phyloP scores from a whole-genome alignment of 2,797 vertebrate species.

The Prunella strophiata region DNA sequence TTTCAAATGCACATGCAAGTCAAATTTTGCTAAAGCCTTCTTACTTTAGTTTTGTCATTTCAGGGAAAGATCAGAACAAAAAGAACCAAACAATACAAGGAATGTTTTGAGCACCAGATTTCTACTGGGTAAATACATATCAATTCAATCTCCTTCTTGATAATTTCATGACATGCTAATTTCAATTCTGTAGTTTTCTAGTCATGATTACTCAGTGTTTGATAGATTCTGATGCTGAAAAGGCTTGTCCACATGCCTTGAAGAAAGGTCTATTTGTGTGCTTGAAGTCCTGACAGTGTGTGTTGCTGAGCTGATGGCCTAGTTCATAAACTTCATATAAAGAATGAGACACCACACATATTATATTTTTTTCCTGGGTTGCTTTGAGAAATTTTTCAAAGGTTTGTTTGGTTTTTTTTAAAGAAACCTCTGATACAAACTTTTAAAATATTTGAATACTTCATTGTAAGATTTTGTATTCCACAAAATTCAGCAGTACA shows the following conservation, averaged over 20 bases:
- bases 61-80: not conserved
- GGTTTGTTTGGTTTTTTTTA: not conserved
- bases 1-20: not conserved
- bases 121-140: not conserved
- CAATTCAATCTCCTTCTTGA: not conserved
- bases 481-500: not conserved
- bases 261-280: not conserved
- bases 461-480: not conserved
- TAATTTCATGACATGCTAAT: not conserved
- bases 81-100: not conserved
- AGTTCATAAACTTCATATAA: not conserved
- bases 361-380: not conserved
- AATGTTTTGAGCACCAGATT: not conserved
- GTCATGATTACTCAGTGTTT: not conserved
- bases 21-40: not conserved
- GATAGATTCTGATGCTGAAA: not conserved
- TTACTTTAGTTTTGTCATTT: not conserved
- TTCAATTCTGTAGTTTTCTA: not conserved
- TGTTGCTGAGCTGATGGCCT: accelerated
- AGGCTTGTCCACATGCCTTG: not conserved
- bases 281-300: not conserved
- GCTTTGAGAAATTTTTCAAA: not conserved
- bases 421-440: not conserved
- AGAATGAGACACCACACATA: not conserved
- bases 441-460: not conserved